phyloP scores from a whole-genome alignment of 2,888 invertebrate genomes.

The Heliconius charithonia region DNA sequence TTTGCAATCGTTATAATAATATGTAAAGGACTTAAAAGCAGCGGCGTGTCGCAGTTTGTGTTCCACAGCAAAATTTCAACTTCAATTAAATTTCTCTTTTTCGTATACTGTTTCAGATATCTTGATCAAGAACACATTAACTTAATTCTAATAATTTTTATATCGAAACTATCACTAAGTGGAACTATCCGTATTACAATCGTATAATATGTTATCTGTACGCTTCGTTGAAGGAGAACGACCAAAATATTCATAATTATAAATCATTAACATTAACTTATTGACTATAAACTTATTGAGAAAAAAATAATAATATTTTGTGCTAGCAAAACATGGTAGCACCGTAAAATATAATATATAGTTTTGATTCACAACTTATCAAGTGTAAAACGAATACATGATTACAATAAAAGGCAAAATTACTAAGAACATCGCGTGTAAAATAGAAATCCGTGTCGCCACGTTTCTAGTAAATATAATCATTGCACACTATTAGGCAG shows the following conservation, averaged over 20 bases:
- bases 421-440: conserved; percentile 35
- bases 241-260: conserved; percentile 53
- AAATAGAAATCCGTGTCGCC: conserved; percentile 58
- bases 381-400: conserved; percentile 45
- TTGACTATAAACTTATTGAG: conserved; percentile 55
- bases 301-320: conserved; percentile 62
- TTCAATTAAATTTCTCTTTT: conserved; percentile 65
- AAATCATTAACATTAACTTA: conserved; percentile 58
- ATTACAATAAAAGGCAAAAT: conserved; percentile 40
- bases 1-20: conserved; percentile 47
- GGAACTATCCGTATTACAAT: conserved; percentile 59
- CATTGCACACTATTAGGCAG: conserved; percentile 68
- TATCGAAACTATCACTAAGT: conserved; percentile 65
- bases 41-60: conserved; percentile 66
- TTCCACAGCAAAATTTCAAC: conserved; percentile 63
- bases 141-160: conserved; percentile 68
- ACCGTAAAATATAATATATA: conserved; percentile 68
- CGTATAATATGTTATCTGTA: conserved; percentile 46
- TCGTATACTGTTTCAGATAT: conserved; percentile 84
- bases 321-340: conserved; percentile 69
- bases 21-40: conserved; percentile 47
- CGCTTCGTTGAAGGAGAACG: conserved; percentile 50
- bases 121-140: conserved; percentile 80
- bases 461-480: conserved; percentile 69
- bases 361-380: conserved; percentile 71